Percentiles rank a stretch among this genome's conserved stretches.
phyloP scores from a whole-genome alignment of 2,113 vertebrate genomes.

The Varanus salvator region DNA sequence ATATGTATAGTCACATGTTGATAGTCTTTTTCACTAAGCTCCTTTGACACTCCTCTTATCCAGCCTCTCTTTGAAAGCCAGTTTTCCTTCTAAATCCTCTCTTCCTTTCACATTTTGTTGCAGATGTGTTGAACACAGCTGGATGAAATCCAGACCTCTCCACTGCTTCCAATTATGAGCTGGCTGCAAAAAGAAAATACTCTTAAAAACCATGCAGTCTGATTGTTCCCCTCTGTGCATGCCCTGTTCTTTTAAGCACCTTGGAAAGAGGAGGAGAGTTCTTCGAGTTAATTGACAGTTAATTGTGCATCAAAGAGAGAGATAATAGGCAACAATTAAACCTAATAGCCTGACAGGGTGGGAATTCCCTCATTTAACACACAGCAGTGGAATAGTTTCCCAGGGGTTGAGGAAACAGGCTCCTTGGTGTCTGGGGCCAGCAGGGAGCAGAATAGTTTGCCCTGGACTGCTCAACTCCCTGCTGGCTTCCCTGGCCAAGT shows the following conservation, averaged over 20 bases:
- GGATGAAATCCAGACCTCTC: not conserved
- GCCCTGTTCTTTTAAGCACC: not conserved
- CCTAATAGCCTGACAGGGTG: constrained; percentile 66
- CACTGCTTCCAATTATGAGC: not conserved
- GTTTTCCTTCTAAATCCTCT: not conserved
- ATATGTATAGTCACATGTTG: not conserved
- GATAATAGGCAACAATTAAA: constrained; percentile 76
- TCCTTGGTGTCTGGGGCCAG: constrained; percentile 70
- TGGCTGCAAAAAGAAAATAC: not conserved
- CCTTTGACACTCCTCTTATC: not conserved
- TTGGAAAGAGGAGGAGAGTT: constrained; percentile 5
- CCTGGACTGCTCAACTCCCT: not conserved
- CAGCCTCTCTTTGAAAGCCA: not conserved
- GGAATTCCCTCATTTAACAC: constrained; percentile 65
- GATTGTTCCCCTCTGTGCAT: not conserved
- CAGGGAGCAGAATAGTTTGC: not conserved
- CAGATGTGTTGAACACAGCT: constrained; percentile 2
- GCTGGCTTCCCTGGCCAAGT: constrained; percentile 26
- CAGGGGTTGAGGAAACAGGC: constrained; percentile 63
- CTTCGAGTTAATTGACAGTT: constrained; percentile 72
- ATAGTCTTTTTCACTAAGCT: not conserved
- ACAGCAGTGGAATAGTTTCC: constrained; percentile 51
- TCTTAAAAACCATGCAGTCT: not conserved
- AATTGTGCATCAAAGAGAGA: constrained; percentile 77
- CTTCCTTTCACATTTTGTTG: not conserved